Evolutionary conservation across 2,797 vertebrate genomes (phyloP), one percentile per base, ranked within the genome.

Genomic region (Triplophysa bombifrons): DNA sequence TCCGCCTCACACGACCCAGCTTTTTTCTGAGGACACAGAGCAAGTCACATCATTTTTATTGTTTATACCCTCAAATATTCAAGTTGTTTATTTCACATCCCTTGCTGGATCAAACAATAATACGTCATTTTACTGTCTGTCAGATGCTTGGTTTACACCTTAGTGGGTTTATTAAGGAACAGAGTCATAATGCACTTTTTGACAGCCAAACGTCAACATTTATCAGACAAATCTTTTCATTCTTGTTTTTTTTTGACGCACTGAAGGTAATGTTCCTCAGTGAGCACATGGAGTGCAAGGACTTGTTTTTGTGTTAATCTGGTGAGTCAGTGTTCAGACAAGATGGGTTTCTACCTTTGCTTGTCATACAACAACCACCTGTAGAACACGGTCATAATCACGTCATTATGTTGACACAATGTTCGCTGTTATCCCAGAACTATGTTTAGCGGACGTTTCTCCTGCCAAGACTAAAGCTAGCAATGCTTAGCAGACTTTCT

Each of bases 271-370:
- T 53, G 67, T 78, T 55, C 56, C 67, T 53, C 46, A 9, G 68
- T 30, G 66, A 78, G 55, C 46, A 2, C 46, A 41, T 61, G 55
- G 67, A 78, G 76, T n/a, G 56, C 3, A 20, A 71, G 76, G 67
- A 69, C 48, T 71, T 58, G 34, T 72, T 48, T 71, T 16, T 66
- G 68, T 77, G 63, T 78, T 68, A 60, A 60, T 73, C 16, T 69
- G 25, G 22, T 82, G 55, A 66, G 51, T 78, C 34, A 20, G 14
- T 73, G 20, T 69, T 63, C 68, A 44, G 56, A 72, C 25, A 65
- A 50, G 12, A 65, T 64, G 69, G 48, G 48, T 27, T 55, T 30
- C 53, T 65, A 65, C 58, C 60, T 46, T 64, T 58, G 53, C 68
- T 46, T 78, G 60, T 64, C 30, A 14, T 25, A 71, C 25, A 63